Evolutionary conservation across 2,888 invertebrate genomes (phyloP).

Genomic region (Watsonalla cultraria): DNA sequence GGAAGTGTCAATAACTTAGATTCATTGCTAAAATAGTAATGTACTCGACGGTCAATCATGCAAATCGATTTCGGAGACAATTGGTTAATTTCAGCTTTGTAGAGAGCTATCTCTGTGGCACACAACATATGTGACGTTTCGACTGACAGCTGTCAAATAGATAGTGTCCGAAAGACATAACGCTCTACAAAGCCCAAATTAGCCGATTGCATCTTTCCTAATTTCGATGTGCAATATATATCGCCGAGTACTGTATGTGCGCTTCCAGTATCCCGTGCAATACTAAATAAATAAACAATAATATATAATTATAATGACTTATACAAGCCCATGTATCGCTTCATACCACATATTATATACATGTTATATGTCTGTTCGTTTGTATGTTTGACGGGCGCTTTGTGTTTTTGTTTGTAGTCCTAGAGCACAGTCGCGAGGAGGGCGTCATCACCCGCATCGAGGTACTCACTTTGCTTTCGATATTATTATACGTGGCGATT

Average conservation of each 20-base stretch:
- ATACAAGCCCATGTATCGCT: slow-evolving; percentile 21
- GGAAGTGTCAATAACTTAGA: slow-evolving; percentile 5
- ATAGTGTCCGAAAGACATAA: too few relatives aligned
- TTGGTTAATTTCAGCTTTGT: too few relatives aligned
- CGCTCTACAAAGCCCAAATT: too few relatives aligned
- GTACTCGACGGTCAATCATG: not conserved
- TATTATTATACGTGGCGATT: slow-evolving; percentile 26
- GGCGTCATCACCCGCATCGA: slow-evolving; percentile 78
- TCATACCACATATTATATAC: slow-evolving; percentile 31
- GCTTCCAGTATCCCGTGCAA: not conserved
- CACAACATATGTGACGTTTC: too few relatives aligned
- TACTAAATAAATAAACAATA: not conserved
- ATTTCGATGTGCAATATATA: too few relatives aligned
- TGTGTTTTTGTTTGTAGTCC: slow-evolving; percentile 77
- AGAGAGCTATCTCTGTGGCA: too few relatives aligned
- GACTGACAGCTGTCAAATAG: too few relatives aligned
- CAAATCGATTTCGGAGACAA: too few relatives aligned
- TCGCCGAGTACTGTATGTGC: too few relatives aligned
- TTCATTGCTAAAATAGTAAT: slow-evolving; percentile 10
- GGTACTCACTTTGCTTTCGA: slow-evolving; percentile 74
- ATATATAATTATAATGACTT: not conserved
- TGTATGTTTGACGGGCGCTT: slow-evolving; percentile 75
- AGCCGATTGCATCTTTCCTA: too few relatives aligned
- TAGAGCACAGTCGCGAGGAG: slow-evolving; percentile 79
- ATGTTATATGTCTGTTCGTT: slow-evolving; percentile 38